Percentiles rank a stretch among this genome's conserved stretches.
Conservation (phyloP, 2,888 invertebrate genomes). For the Agrenia bidenticulata region DNA sequence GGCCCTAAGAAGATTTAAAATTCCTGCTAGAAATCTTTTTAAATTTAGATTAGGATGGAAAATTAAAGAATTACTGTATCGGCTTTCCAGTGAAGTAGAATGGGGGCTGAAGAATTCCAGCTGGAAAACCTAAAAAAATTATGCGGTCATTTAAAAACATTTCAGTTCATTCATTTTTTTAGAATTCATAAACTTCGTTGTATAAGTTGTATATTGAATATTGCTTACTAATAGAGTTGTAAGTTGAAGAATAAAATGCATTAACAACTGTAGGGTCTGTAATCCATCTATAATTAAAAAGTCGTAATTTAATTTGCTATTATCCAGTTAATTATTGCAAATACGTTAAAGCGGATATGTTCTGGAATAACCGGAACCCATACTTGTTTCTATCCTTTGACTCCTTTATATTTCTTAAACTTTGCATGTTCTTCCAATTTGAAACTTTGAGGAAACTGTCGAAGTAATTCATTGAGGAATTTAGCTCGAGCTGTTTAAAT, state of each 20-base stretch:
- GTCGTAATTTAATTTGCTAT: slow-evolving; percentile 7
- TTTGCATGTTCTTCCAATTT: slow-evolving; percentile 38
- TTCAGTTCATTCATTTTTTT: too few species aligned
- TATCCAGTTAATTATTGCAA: too few species aligned
- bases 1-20: slow-evolving; percentile 28
- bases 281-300: slow-evolving; percentile 42
- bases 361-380: too few species aligned
- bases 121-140: slow-evolving; percentile 69
- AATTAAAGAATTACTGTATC: slow-evolving; percentile 40
- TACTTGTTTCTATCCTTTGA: slow-evolving; percentile 34
- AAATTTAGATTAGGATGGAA: background rate
- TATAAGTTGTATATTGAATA: too few species aligned
- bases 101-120: slow-evolving; percentile 79
- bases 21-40: background rate
- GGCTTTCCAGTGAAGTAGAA: slow-evolving; percentile 73
- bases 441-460: slow-evolving; percentile 33
- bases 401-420: slow-evolving; percentile 33
- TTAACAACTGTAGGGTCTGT: slow-evolving; percentile 73
- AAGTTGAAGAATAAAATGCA: slow-evolving; percentile 80
- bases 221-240: slow-evolving; percentile 73
- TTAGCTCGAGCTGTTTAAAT: background rate
- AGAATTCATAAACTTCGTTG: too few species aligned
- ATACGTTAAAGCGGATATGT: too few species aligned
- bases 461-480: slow-evolving; percentile 30
- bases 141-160: slow-evolving; percentile 10